Conservation (phyloP, 1,140 invertebrate genomes). For the Prorops nasuta region DNA sequence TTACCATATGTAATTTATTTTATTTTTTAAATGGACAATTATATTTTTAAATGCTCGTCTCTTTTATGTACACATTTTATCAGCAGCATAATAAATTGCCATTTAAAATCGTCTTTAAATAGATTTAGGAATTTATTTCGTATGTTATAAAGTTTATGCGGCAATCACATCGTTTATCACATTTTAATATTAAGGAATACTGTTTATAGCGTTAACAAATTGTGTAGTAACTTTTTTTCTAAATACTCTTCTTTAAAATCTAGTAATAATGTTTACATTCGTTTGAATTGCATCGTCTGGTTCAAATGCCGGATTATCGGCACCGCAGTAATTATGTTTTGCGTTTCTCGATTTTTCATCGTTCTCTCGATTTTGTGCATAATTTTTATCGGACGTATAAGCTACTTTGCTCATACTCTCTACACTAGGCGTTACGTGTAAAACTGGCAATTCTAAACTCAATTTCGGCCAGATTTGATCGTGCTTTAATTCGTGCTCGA, state of each 20-base stretch:
- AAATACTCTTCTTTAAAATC: no score
- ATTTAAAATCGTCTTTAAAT: no score
- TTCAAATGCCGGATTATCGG: constrained; percentile 24
- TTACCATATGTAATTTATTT: constrained; percentile 49
- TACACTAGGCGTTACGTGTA: constrained; percentile 27
- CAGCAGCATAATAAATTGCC: no score
- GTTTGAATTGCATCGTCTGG: constrained; percentile 14
- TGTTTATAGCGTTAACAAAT: no score
- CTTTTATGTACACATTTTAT: not conserved
- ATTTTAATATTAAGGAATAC: no score
- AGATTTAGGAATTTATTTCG: no score
- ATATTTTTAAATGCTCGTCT: constrained; percentile 33
- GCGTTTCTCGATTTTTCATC: not conserved
- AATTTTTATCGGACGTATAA: not conserved
- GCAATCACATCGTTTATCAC: no score
- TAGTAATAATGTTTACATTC: constrained; percentile 16
- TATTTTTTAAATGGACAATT: constrained; percentile 44
- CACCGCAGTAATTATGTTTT: not conserved
- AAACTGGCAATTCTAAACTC: constrained; percentile 23
- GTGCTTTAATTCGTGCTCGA: constrained; percentile 49
- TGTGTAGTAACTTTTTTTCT: no score
- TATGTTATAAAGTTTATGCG: no score
- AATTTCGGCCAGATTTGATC: constrained; percentile 40
- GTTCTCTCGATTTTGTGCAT: constrained; percentile 9
- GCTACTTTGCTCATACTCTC: constrained; percentile 33